These are phyloP conservation scores for Zeus faber DNA, from an alignment of 2,113 vertebrate species.

Conservation along the genomic window DNA sequence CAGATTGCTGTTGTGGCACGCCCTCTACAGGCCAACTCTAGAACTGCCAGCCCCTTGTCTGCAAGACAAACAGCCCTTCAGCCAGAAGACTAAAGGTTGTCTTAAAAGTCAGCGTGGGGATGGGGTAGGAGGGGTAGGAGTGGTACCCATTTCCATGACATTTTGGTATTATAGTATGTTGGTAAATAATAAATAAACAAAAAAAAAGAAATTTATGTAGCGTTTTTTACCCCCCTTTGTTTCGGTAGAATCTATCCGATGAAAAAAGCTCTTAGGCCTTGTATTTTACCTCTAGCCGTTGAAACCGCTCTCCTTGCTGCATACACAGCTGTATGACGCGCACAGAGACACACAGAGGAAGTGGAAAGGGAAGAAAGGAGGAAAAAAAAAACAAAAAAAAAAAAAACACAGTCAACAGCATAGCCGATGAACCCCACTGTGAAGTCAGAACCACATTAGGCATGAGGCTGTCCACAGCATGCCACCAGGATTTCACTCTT, in stretches of 20 bases:
- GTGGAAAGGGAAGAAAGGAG: neutral
- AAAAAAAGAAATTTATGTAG: no score
- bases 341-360: constrained; percentile 1
- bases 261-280: neutral
- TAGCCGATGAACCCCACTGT: constrained; percentile 59
- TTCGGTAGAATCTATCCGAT: no score
- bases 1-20: constrained; percentile 78
- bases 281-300: no score
- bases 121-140: no score
- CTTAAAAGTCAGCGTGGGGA: no score
- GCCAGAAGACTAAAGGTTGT: no score
- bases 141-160: no score
- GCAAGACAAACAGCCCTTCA: no score
- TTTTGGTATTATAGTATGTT: no score
- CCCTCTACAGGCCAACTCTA: constrained; percentile 81
- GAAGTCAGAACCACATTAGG: constrained; percentile 67
- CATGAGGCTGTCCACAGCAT: constrained; percentile 66
- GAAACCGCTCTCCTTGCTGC: constrained; percentile 29
- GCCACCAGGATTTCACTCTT: constrained; percentile 57
- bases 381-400: neutral
- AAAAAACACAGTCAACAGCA: constrained; percentile 45
- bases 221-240: no score
- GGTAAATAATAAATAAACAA: no score
- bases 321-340: constrained; percentile 1
- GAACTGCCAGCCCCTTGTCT: no score